Conservation (phyloP, 2,888 invertebrate species). For the Drosophila rellima region DNA sequence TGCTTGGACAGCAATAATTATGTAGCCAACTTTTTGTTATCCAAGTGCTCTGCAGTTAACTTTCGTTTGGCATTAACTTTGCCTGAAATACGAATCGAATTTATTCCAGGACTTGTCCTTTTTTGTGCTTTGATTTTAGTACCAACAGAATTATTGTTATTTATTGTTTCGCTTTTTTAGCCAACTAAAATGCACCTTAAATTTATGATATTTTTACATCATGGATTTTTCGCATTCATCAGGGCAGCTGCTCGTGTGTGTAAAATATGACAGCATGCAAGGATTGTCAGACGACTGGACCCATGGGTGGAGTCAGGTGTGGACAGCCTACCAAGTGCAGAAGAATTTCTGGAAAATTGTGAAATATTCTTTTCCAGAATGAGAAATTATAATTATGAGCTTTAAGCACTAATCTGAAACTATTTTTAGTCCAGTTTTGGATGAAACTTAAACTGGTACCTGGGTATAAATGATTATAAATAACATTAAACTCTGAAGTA, state of each 20-base stretch:
- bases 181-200: constrained; percentile 24
- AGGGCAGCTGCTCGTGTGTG: constrained; percentile 8
- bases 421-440: no score
- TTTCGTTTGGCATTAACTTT: constrained; percentile 42
- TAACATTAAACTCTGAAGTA: no score
- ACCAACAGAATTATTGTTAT: constrained; percentile 9
- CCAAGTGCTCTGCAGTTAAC: constrained; percentile 33
- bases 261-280: constrained; percentile 8
- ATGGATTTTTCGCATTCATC: constrained; percentile 14
- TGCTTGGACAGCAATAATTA: constrained; percentile 54
- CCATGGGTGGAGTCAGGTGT: constrained; percentile 2
- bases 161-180: constrained; percentile 5
- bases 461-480: no score
- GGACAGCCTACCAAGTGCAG: not conserved
- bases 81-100: constrained; percentile 2
- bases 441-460: no score
- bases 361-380: not conserved
- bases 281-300: constrained; percentile 3
- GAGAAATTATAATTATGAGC: not conserved
- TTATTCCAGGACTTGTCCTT: not conserved
- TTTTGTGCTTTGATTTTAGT: not conserved
- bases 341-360: not conserved
- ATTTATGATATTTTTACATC: constrained; percentile 36
- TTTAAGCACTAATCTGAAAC: not conserved
- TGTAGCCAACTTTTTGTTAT: constrained; percentile 38